phyloP scores from a whole-genome alignment of 2,888 invertebrate genomes.

The Pimpla rufipes region DNA sequence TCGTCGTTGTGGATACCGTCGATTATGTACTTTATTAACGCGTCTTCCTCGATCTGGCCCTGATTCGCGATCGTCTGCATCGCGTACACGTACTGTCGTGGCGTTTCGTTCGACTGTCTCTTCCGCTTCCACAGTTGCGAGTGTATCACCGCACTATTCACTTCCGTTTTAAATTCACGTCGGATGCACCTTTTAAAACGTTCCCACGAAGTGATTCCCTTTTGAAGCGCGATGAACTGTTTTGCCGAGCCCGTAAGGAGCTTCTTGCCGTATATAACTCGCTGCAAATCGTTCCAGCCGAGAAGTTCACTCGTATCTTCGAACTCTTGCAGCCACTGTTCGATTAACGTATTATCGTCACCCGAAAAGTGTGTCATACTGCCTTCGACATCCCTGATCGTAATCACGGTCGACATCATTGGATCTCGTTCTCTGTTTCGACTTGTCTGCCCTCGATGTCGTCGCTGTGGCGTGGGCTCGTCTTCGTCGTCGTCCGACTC shows the following conservation, averaged over 20 bases:
- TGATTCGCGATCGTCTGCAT: no score
- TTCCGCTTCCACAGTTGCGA: constrained; percentile 56
- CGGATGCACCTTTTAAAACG: constrained; percentile 57
- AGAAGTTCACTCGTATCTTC: constrained; percentile 69
- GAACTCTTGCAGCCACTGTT: constrained; percentile 67
- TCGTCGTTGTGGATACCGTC: constrained; percentile 62
- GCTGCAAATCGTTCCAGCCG: constrained; percentile 65
- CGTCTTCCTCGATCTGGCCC: constrained; percentile 57
- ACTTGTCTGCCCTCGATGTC: background rate
- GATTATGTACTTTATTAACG: constrained; percentile 63
- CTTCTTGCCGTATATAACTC: constrained; percentile 68
- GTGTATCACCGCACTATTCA: constrained; percentile 66
- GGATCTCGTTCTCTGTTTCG: background rate
- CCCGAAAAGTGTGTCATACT: constrained; percentile 60
- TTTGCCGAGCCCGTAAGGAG: constrained; percentile 69
- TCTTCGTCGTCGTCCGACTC: background rate
- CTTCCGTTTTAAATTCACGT: constrained; percentile 61
- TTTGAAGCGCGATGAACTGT: constrained; percentile 62
- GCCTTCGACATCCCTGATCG: constrained; percentile 37
- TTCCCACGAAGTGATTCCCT: constrained; percentile 55
- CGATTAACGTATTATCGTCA: constrained; percentile 48
- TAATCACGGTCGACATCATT: background rate
- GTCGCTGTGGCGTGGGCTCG: background rate
- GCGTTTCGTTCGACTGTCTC: constrained; percentile 54
- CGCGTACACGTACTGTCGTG: constrained; percentile 68